Base-by-base conservation (phyloP, 1,140 invertebrate genomes). In the Holcopasites calliopsidis region DNA sequence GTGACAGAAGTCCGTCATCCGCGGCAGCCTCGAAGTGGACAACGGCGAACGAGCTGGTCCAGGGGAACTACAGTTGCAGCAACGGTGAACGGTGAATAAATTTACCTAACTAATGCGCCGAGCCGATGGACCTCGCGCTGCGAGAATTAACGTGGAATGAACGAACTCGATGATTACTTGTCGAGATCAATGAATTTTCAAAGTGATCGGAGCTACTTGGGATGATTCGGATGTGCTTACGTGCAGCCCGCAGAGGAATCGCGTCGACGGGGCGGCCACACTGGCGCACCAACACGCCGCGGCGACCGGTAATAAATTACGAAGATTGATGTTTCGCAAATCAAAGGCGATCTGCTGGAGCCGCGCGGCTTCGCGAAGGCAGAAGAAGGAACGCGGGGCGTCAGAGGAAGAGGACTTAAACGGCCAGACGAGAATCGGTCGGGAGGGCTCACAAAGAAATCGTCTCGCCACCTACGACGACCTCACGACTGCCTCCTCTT, bases 311-410 rank as follows among this genome's bases (percentile, higher is more conserved):
- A 62, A 81, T 84, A 84, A 84, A 84, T 84, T 73, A 84, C 71
- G 77, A 79, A 84, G 82, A 84, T 84, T 80, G 82, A 84, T 84
- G 82, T 83, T 84, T 83, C 80, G 82, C 80, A 80, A 84, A 84
- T 84, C 79, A 79, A 83, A 83, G 80, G 64, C 76, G 70, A 77
- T 82, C 81, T 78, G 68, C 65, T 54, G 65, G 62, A 76, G 80
- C 71, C 81, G 70, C 76, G 64, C 65, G 54, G 49, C 44, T 35
- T 28, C 40, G 13, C 33, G 16, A 54, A 31, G 16, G n/a, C 11
- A 31, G 52, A 21, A 50, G 65, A 72, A 57, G 69, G 73, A 71
- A 55, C 44, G 65, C 23, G 11, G 38, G 21, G 44, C 58, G 23
- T 21, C 10, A 13, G 7, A 40, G 28, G 61, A 70, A 65, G 33